Base-by-base conservation (phyloP, 2,113 vertebrate species). In the Neopipo cinnamomea region DNA sequence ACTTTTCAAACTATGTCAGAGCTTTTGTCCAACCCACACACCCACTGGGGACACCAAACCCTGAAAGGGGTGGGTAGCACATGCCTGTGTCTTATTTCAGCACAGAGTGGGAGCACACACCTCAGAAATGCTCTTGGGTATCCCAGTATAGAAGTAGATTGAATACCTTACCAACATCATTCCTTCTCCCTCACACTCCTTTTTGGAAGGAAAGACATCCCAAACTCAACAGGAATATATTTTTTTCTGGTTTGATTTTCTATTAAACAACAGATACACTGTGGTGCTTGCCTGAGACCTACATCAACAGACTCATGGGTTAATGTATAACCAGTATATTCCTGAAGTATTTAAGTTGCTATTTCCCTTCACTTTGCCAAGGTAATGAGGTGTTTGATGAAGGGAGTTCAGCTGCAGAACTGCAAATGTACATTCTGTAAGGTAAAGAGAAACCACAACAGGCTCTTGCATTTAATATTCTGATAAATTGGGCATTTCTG, bases 331-430 rank as follows among this genome's bases (percentile, higher is more conserved):
- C 83, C 65, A 92, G 65, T 46, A 72, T 94, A 96, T 92, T 93
- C 63, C 86, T 91, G 44, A 91, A 86, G 76, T 61, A 93, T 88
- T 95, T 94, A 96, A 82, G 66, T 61, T 96, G 85, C 86, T 91
- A 68, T 95, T 96, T 96, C 92, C 89, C 42, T 75, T 94, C 70
- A 62, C 83, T 94, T 94, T 95, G 93, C 92, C 95, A 87, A 53
- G 65, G 56, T 96, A 93, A 96, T 96, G 85, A 96, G 93, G 93
- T 96, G 96, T 89, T 91, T 93, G 96, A 96, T 94, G 96, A 96
- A 91, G 80, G 66, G 73, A 95, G 78, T 91, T 96, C 85, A 93
- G 86, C 85, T 95, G 92, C 70, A 94, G 84, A 89, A 62, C 80
- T 85, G 80, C 80, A 91, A 92, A 93, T 10, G 44, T 81, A 75